Base-by-base conservation (phyloP, 1,140 invertebrate genomes). In the Papilio glaucus region DNA sequence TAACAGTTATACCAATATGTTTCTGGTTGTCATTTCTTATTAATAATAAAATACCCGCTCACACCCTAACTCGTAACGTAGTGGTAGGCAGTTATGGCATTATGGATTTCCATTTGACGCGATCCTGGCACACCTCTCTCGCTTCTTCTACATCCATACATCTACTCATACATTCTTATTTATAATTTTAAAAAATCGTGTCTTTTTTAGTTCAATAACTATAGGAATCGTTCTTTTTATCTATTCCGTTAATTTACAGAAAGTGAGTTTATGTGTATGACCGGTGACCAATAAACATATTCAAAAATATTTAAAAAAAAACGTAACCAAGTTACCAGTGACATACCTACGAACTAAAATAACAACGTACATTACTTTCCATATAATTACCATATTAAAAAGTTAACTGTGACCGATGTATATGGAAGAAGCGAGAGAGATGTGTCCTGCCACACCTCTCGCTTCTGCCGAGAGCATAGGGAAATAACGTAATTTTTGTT, bases 401-500 rank as follows among this genome's bases (percentile, higher is more conserved):
- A n/a, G n/a, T n/a, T n/a, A n/a, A n/a, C 49, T 10, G 49, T 57
- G 49, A 57, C 0, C 49, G 49, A 57, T 33, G 29, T 33, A 33
- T 57, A 13, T 57, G 18, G 49, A 57, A 24, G 3, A 57, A 57
- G 49, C 18, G 49, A 57, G 21, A 57, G 49, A 26, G 49, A 57
- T 21, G 18, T 57, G 49, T 57, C 21, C 21, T 57, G 21, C 9
- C 49, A 57, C 21, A 57, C 49, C 49, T 57, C 49, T 57, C 49
- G 49, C 49, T 57, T 57, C 49, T 21, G 45, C 18, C 45, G 12
- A 18, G 21, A 21, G 2, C 18, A 57, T n/a, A 57, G 45, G 15
- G 10, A 26, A 53, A 49, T 21, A 49, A 45, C 15, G 49, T 57
- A 21, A 24, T 57, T 57, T 53, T 57, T 57, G 49, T 57, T 57